These are phyloP conservation scores for Channa striata DNA, from an alignment of 2,797 vertebrate species.

Conservation along the genomic window DNA sequence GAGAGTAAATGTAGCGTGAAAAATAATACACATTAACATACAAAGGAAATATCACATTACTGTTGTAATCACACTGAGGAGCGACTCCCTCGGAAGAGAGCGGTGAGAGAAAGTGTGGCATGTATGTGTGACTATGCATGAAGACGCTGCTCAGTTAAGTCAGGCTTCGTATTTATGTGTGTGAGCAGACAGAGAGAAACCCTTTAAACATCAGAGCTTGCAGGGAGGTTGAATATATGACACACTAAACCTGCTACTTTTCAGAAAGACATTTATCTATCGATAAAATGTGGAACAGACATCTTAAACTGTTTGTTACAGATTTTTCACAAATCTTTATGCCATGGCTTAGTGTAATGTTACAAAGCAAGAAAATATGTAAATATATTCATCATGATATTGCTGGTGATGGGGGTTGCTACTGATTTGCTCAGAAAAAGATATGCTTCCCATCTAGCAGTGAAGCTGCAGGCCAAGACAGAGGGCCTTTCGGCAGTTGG, in stretches of 20 bases:
- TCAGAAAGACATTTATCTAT: constrained; percentile 17
- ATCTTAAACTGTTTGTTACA: background rate
- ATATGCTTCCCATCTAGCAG: constrained; percentile 63
- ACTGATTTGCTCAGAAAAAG: constrained; percentile 44
- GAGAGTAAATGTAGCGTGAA: constrained; percentile 78
- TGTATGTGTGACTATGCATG: constrained; percentile 52
- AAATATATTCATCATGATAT: constrained; percentile 56
- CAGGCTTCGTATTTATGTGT: constrained; percentile 37
- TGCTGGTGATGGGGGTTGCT: constrained; percentile 20
- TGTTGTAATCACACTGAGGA: constrained; percentile 69
- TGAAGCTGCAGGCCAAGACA: constrained; percentile 66
- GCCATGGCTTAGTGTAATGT: constrained; percentile 16
- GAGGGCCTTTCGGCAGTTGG: constrained; percentile 70
- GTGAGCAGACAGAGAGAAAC: constrained; percentile 46
- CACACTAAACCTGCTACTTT: constrained; percentile 7
- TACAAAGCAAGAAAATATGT: constrained; percentile 46
- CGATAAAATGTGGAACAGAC: background rate
- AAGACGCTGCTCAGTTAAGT: constrained; percentile 44
- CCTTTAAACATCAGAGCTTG: constrained; percentile 15
- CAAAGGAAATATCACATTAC: constrained; percentile 81
- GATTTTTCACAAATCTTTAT: constrained; percentile 5
- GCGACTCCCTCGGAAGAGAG: constrained; percentile 44
- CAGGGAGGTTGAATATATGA: constrained; percentile 12
- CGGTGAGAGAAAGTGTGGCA: constrained; percentile 39
- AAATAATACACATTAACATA: constrained; percentile 85